A percentile compares a stretch with the other conserved stretches of the same genome.
Conservation (phyloP, 2,113 vertebrate species). For the Trogon melanurus region DNA sequence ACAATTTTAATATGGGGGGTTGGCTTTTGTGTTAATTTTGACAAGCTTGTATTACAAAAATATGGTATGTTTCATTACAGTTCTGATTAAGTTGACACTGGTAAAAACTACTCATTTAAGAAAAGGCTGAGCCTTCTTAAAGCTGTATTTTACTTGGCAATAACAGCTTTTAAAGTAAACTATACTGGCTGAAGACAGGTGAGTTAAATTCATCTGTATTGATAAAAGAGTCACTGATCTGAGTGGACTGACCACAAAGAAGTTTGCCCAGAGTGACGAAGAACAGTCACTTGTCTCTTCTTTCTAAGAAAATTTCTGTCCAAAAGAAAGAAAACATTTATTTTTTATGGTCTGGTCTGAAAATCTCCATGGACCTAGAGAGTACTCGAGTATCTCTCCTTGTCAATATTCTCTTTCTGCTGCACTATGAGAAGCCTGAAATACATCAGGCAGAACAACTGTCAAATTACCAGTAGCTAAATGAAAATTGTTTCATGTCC, state of each 20-base stretch:
- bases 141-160: not conserved
- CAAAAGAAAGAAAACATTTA: not conserved
- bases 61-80: not conserved
- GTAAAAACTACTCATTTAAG: not conserved
- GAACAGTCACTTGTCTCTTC: not conserved
- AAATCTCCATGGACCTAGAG: not conserved
- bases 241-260: not conserved
- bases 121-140: not conserved
- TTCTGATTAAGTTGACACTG: not conserved
- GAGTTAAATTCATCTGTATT: not conserved
- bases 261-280: not conserved
- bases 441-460: not conserved
- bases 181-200: not conserved
- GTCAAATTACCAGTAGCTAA: not conserved
- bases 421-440: not conserved
- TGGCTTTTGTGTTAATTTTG: not conserved
- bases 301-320: not conserved
- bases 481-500: not conserved
- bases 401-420: not conserved
- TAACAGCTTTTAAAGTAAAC: not conserved
- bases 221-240: not conserved
- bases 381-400: not conserved
- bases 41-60: not conserved
- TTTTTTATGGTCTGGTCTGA: not conserved
- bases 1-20: not conserved